A percentile compares a stretch with the other conserved stretches of the same genome.
Conservation (phyloP, 2,888 invertebrate species). For the Heliconius aoede region DNA sequence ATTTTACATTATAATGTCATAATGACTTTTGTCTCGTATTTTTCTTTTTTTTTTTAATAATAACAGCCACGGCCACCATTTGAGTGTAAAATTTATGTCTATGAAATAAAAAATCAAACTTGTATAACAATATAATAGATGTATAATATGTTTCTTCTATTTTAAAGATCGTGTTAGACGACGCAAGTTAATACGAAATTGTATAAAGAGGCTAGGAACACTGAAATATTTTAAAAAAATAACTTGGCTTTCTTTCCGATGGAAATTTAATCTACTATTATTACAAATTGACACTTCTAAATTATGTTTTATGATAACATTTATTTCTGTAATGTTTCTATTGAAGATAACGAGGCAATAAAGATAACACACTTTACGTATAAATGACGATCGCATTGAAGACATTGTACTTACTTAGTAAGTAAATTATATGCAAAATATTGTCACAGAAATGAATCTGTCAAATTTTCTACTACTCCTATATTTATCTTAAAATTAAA, state of each 20-base stretch:
- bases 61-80: background rate
- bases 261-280: background rate
- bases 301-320: background rate
- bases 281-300: background rate
- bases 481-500: no score
- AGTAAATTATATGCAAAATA: background rate
- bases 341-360: background rate
- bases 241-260: background rate
- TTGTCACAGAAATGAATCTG: background rate
- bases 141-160: background rate
- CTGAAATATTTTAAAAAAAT: background rate
- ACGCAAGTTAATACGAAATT: background rate
- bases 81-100: background rate
- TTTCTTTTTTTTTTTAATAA: background rate
- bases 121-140: no score
- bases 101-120: no score
- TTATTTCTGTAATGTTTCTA: background rate
- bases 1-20: conserved; percentile 30
- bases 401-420: background rate
- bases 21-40: conserved; percentile 11
- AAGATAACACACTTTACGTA: background rate
- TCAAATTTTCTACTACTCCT: no score
- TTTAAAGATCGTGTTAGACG: background rate
- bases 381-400: no score
- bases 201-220: background rate